Evolutionary conservation across 2,888 invertebrate species (phyloP), one percentile per base, ranked within the genome.

Genomic region (Dilophus febrilis): DNA sequence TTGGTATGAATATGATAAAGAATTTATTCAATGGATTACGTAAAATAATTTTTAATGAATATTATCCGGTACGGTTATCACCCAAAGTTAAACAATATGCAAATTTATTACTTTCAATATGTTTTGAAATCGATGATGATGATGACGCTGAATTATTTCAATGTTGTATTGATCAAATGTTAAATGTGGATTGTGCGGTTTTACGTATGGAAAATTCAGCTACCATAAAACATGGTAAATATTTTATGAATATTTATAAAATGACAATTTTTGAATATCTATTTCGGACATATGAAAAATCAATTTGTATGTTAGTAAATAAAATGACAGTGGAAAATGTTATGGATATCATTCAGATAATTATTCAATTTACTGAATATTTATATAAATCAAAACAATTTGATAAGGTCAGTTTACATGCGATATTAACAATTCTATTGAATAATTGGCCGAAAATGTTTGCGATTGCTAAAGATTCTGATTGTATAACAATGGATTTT

Each of bases 221-320:
- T 2, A 47, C 45, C 6, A 46, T 56, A 2, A 46, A 47, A 11
- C 54, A 61, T 37, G 64, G 64, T 2, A 53, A 56, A 43, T 49
- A 59, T 42, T 65, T 63, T 45, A 43, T 59, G 14, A 49, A 50
- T 30, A 47, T 44, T 3, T 64, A 58, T 29, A 54, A 53, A 37
- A 42, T 42, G 8, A 44, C 50, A 1, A 50, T 65, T 32, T 53
- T 53, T 35, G 44, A 44, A 6, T 54, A 51, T 27, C n/a, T 45
- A 37, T 8, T 41, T 46, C 46, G 18, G 47, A 47, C 30, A 38
- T 46, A 22, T 6, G 46, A 45, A 26, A 38, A 48, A 32, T 53
- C 53, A 3, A 44, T 58, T 26, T n/a, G 44, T 18, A 41, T 47
- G 8, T 31, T 59, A 2, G 39, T 49, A 4, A 46, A 50, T 3